These are phyloP conservation scores for Eulithis testata DNA, from an alignment of 2,888 invertebrate species.

Conservation along the genomic window DNA sequence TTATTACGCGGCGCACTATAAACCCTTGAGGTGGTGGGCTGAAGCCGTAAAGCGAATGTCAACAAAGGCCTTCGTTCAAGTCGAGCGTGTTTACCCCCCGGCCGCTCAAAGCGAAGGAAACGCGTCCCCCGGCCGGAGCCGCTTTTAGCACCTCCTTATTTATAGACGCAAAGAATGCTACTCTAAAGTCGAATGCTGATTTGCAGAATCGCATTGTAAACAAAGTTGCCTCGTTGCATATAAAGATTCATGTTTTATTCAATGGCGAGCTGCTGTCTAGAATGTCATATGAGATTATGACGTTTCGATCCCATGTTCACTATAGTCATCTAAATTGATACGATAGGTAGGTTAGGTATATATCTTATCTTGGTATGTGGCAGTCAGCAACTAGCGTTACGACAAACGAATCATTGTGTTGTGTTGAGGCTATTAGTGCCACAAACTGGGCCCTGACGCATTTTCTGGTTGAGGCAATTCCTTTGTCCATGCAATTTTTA, in stretches of 20 bases:
- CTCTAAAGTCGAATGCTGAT: slow-evolving; percentile 61
- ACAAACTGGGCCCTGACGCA: slow-evolving; percentile 60
- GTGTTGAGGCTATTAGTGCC: slow-evolving; percentile 61
- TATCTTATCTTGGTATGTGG: slow-evolving; percentile 25
- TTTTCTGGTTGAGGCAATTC: slow-evolving; percentile 68
- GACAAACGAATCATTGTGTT: slow-evolving; percentile 51
- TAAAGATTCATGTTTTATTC: slow-evolving; percentile 36
- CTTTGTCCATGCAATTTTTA: slow-evolving; percentile 80
- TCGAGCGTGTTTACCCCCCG: slow-evolving; percentile 77
- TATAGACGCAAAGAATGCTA: slow-evolving; percentile 75
- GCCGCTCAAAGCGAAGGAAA: slow-evolving; percentile 80
- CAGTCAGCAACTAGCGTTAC: slow-evolving; percentile 35
- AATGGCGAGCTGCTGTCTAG: slow-evolving; percentile 40
- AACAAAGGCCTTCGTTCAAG: slow-evolving; percentile 77
- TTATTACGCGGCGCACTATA: slow-evolving; percentile 66
- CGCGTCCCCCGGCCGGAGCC: slow-evolving; percentile 77
- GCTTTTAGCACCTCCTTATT: slow-evolving; percentile 84
- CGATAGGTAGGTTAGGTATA: slow-evolving; percentile 30
- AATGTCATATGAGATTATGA: slow-evolving; percentile 37
- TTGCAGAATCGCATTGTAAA: slow-evolving; percentile 78
- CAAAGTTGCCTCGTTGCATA: slow-evolving; percentile 59
- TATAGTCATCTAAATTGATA: slow-evolving; percentile 42
- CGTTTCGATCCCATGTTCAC: slow-evolving; percentile 30
- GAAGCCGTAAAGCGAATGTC: slow-evolving; percentile 76
- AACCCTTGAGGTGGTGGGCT: slow-evolving; percentile 61